Evolutionary conservation across 2,113 vertebrate species (phyloP), one percentile per base, ranked within the genome.

Genomic region (Arvicanthis niloticus): DNA sequence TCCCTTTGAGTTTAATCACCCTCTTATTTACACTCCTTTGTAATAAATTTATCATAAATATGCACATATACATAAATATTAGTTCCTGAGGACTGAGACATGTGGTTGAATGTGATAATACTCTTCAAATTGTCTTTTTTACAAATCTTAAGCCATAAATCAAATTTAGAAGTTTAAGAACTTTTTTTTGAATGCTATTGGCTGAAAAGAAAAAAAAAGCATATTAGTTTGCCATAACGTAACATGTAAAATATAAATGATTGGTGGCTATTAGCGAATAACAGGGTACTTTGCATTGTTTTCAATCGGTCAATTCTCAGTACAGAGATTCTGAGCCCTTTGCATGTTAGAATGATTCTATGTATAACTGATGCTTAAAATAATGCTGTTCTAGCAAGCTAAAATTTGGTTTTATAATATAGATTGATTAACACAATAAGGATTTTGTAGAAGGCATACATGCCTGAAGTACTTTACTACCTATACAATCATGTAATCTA

Each of bases 381-480:
- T 13, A 53, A 65, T 70, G 31, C 2, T 92, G 7, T 15, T 91
- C 78, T 24, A 68, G 70, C 16, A 90, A 92, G 9, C 78, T 65
- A 85, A 11, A 21, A 11, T 31, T 24, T 48, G 48, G 89, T 31
- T 37, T 3, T 68, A 15, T 84, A 78, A 12, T 78, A 68, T 62
- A 22, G 48, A 67, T 24, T 67, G 58, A 94, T 75, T 72, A 91
- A 56, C 56, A 65, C 48, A 31, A 31, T 80, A 31, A 82, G 21
- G 1, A 68, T 96, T 91, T 31, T 73, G 3, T 45, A 15, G 95
- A 94, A 82, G 21, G 1, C 3, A 84, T 8, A 40, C 22, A 88
- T 93, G 15, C 75, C 77, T 90, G 77, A 86, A 45, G 51, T 81
- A 60, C 21, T 87, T 94, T 73, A 78, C 12, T 82, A n/a, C 68